A percentile compares a stretch with the other conserved stretches of the same genome.
phyloP scores from a whole-genome alignment of 2,113 vertebrate genomes.

The Boulengeromyrus knoepffleri region DNA sequence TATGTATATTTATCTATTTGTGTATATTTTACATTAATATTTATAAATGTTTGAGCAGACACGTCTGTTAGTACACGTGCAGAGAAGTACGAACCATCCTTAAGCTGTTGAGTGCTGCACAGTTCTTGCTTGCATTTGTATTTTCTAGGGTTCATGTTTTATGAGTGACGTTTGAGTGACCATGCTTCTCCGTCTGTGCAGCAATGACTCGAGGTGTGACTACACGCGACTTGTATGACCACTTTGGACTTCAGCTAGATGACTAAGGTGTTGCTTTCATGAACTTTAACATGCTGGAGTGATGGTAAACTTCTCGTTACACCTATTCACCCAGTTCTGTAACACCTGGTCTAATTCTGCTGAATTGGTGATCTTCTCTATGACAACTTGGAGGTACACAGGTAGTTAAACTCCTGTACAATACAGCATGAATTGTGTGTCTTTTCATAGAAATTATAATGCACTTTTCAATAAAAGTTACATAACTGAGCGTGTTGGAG shows the following conservation, averaged over 20 bases:
- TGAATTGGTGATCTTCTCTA: not conserved
- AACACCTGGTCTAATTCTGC: not conserved
- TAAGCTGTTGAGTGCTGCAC: not conserved
- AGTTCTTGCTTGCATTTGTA: not conserved
- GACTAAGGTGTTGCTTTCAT: conserved; percentile 57
- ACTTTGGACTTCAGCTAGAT: conserved; percentile 76
- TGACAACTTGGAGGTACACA: not conserved
- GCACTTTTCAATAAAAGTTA: not conserved
- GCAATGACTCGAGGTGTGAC: conserved; percentile 80
- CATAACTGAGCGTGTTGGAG: not conserved
- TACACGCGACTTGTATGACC: conserved; percentile 80
- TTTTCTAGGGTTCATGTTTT: not conserved
- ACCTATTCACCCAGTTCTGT: not conserved
- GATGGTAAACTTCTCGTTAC: not conserved
- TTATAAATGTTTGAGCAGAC: not conserved
- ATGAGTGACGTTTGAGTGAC: not conserved
- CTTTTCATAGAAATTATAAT: not conserved
- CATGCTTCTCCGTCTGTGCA: conserved; percentile 41
- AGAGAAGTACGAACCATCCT: no score
- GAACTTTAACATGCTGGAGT: not conserved
- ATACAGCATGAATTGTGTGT: not conserved
- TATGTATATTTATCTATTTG: not conserved
- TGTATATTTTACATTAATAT: not conserved
- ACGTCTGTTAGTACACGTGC: no score
- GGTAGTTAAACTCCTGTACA: not conserved